Percentiles rank a stretch among this genome's conserved stretches.
Conservation (phyloP, 2,888 invertebrate species). For the Amphipoea lucens region DNA sequence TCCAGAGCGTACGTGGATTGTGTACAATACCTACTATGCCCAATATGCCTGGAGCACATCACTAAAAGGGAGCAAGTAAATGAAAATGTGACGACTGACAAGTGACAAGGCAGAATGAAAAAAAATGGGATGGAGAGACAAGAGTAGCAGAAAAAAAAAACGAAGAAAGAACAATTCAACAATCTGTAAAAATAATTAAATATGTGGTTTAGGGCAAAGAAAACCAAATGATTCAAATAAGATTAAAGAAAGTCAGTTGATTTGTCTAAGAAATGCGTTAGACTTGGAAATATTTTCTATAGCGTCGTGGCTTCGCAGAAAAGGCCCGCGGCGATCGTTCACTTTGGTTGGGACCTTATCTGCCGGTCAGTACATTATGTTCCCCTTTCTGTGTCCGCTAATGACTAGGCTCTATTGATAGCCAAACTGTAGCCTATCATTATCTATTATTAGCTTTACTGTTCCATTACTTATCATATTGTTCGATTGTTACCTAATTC, state of each 20-base stretch:
- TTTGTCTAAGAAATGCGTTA: slow-evolving; percentile 11
- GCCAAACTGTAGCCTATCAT: slow-evolving; percentile 50
- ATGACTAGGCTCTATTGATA: slow-evolving; percentile 65
- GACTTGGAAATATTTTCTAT: slow-evolving; percentile 36
- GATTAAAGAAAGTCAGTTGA: neutral
- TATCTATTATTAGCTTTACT: slow-evolving; percentile 57
- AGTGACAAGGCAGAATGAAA: neutral
- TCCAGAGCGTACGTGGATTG: slow-evolving; percentile 1
- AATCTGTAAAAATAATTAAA: neutral
- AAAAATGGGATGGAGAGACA: neutral
- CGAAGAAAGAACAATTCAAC: neutral
- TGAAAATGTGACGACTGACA: neutral
- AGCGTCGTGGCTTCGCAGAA: slow-evolving; percentile 17
- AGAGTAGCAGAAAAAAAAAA: neutral
- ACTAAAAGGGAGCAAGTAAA: neutral
- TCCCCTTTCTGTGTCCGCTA: slow-evolving; percentile 56
- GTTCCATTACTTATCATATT: slow-evolving; percentile 37
- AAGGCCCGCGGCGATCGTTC: slow-evolving; percentile 44
- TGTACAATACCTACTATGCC: too few species aligned
- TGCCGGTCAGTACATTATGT: slow-evolving; percentile 50
- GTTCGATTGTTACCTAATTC: slow-evolving; percentile 19
- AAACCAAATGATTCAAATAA: slow-evolving; percentile 13
- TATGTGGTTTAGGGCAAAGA: neutral
- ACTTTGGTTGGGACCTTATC: slow-evolving; percentile 48
- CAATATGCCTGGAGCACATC: neutral